Evolutionary conservation across 1,140 invertebrate species (phyloP).

Genomic region (Amyelois transitella): DNA sequence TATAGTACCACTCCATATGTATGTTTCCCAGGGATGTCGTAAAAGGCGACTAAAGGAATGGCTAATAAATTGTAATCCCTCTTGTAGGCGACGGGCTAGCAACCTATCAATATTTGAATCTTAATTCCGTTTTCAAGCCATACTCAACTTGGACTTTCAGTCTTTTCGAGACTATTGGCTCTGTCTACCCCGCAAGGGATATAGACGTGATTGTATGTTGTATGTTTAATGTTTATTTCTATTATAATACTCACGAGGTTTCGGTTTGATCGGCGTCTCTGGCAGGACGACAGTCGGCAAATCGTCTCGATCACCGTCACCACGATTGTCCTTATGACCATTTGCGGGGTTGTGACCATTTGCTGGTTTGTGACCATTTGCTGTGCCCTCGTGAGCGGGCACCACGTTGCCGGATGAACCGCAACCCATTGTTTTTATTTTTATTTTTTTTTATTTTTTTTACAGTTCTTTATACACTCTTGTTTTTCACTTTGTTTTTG

Average conservation of each 20-base stretch:
- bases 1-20: too few species aligned
- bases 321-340: slow-evolving; percentile 28
- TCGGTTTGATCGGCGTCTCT: slow-evolving; percentile 48
- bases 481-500: not conserved
- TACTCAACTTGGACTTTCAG: too few species aligned
- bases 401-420: slow-evolving; percentile 60
- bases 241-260: slow-evolving; percentile 51
- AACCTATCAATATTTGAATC: too few species aligned
- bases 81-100: too few species aligned
- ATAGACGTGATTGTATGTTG: too few species aligned
- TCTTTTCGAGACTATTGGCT: too few species aligned
- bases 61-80: too few species aligned
- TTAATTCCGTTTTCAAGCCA: too few species aligned
- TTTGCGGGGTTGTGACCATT: slow-evolving; percentile 31
- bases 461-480: not conserved
- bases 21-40: too few species aligned
- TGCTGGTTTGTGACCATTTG: slow-evolving; percentile 16
- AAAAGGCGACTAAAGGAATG: too few species aligned
- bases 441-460: too few species aligned
- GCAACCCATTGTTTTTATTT: slow-evolving; percentile 58
- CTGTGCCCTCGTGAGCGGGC: slow-evolving; percentile 21
- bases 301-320: slow-evolving; percentile 43
- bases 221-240: not conserved
- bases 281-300: slow-evolving; percentile 57
- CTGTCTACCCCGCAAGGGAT: too few species aligned